Evolutionary conservation across 2,888 invertebrate species (phyloP).

Genomic region (Entomobrya multifasciata): DNA sequence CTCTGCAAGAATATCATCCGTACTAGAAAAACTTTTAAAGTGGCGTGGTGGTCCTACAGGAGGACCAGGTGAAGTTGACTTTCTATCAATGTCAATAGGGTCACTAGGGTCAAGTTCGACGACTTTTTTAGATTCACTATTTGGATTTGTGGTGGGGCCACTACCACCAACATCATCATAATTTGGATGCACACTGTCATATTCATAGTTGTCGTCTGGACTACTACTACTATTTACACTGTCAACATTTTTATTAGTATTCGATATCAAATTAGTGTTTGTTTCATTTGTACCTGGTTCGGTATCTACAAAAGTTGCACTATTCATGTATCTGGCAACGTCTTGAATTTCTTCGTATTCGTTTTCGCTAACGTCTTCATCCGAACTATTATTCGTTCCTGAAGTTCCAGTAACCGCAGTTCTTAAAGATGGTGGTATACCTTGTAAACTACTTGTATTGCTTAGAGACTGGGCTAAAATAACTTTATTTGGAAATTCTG

Average conservation of each 20-base stretch:
- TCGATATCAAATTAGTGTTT: neutral
- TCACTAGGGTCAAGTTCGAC: no score
- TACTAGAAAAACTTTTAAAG: slow-evolving; percentile 79
- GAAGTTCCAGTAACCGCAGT: slow-evolving; percentile 50
- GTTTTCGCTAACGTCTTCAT: slow-evolving; percentile 74
- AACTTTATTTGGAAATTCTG: slow-evolving; percentile 53
- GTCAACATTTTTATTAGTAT: slow-evolving; percentile 15
- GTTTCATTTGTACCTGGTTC: neutral
- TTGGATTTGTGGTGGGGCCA: no score
- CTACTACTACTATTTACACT: slow-evolving; percentile 62
- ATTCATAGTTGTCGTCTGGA: slow-evolving; percentile 61
- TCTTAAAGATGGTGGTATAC: slow-evolving; percentile 43
- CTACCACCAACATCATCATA: slow-evolving; percentile 55
- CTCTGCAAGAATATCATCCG: slow-evolving; percentile 79
- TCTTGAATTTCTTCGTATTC: slow-evolving; percentile 79
- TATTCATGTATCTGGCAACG: slow-evolving; percentile 78
- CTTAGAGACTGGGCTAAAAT: slow-evolving; percentile 46
- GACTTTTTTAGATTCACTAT: no score
- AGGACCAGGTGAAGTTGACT: slow-evolving; percentile 7
- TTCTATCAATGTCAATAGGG: no score
- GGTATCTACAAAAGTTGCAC: slow-evolving; percentile 30
- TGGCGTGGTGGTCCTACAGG: slow-evolving; percentile 69
- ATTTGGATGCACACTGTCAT: slow-evolving; percentile 65
- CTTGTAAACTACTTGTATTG: slow-evolving; percentile 38
- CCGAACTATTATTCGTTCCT: slow-evolving; percentile 10